Conservation (phyloP, 2,113 vertebrate species). For the Rattus rattus region DNA sequence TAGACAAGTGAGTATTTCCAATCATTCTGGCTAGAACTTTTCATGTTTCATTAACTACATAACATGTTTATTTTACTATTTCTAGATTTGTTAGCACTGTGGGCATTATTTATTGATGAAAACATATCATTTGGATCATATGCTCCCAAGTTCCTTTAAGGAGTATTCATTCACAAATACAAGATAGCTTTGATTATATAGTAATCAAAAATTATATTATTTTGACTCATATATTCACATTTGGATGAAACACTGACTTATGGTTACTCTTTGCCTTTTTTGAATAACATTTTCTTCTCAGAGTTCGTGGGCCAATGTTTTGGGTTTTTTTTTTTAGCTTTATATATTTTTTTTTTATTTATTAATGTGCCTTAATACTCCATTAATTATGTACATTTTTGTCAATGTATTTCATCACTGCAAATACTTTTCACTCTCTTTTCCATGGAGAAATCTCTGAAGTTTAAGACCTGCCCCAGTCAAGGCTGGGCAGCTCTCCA, state of each 20-base stretch:
- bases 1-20: not conserved
- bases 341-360: not conserved
- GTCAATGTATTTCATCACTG: not conserved
- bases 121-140: not conserved
- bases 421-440: not conserved
- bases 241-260: not conserved
- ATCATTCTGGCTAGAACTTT: not conserved
- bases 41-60: not conserved
- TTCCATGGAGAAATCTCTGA: not conserved
- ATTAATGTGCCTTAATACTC: not conserved
- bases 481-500: not conserved
- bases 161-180: not conserved
- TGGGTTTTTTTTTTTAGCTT: constrained; percentile 34
- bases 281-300: not conserved
- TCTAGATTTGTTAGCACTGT: not conserved
- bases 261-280: not conserved
- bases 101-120: not conserved
- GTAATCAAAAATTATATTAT: constrained; percentile 3
- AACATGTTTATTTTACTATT: constrained; percentile 4
- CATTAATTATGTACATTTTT: not conserved
- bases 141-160: not conserved
- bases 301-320: not conserved
- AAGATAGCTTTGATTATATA: constrained; percentile 7
- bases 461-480: not conserved
- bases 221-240: constrained; percentile 9